Percentiles rank a stretch among this genome's conserved stretches.
These are phyloP conservation scores for Daphoenositta chrysoptera DNA, from an alignment of 2,113 vertebrate species.

Conservation along the genomic window DNA sequence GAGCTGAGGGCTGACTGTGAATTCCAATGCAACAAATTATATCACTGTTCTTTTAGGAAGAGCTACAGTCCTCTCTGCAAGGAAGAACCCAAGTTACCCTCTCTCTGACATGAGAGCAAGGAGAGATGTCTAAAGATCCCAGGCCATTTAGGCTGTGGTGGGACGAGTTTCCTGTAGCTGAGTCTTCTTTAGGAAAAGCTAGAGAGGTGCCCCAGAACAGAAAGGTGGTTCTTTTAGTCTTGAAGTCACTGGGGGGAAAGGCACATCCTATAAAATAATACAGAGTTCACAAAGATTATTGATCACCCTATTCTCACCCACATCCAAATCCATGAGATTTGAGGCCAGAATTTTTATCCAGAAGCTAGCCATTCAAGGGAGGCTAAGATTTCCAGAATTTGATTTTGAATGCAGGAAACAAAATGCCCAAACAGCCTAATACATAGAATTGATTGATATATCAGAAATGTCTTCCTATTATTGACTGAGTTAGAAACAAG, in stretches of 20 bases:
- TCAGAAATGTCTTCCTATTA: neutral
- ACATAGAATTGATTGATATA: neutral
- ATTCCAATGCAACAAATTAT: neutral
- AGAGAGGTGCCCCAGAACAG: neutral
- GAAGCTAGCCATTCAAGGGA: neutral
- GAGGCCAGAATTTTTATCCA: neutral
- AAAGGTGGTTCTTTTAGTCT: neutral
- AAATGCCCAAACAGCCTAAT: neutral
- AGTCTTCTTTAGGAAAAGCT: neutral
- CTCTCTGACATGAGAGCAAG: neutral
- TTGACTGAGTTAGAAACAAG: neutral
- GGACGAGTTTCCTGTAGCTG: neutral
- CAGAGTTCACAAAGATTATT: neutral
- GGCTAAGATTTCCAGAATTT: neutral
- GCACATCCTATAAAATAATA: neutral
- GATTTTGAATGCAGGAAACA: neutral
- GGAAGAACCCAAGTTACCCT: neutral
- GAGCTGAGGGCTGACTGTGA: neutral
- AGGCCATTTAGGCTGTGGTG: neutral
- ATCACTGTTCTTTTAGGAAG: neutral
- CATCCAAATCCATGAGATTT: neutral
- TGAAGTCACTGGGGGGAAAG: neutral
- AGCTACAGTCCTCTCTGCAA: neutral
- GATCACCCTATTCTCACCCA: neutral
- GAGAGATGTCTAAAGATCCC: neutral